Evolutionary conservation across 1,140 invertebrate genomes (phyloP).

Genomic region (Sarcophaga bullata): DNA sequence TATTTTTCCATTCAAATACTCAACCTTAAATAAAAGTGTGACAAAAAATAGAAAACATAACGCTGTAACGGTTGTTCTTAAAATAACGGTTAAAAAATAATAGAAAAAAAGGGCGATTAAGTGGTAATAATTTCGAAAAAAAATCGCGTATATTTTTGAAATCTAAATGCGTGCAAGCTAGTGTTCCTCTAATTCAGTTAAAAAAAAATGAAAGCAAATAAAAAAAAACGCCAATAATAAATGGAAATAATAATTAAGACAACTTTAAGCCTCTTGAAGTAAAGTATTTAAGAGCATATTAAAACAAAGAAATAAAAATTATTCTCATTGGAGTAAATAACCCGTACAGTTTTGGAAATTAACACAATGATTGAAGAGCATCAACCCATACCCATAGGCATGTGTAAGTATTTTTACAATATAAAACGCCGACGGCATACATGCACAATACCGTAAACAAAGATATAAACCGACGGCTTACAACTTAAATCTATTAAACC

Average conservation of each 20-base stretch:
- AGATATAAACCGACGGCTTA: conserved; percentile 7
- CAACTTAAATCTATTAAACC: neutral
- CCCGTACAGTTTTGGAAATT: neutral
- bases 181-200: no score
- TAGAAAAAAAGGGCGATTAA: neutral
- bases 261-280: no score
- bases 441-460: neutral
- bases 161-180: neutral
- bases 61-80: neutral
- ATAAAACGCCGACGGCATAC: neutral
- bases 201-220: no score
- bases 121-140: neutral
- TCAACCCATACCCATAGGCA: conserved; percentile 60
- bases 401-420: conserved; percentile 56
- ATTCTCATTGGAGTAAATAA: no score
- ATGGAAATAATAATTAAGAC: no score
- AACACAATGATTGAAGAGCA: conserved; percentile 60
- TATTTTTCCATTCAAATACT: conserved; percentile 3
- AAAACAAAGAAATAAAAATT: no score
- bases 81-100: neutral
- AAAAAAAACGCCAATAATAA: no score
- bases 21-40: neutral
- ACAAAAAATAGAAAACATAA: no score
- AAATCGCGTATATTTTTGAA: neutral
- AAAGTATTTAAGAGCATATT: no score